Conservation (phyloP, 1,140 invertebrate species). For the Pectinophora gossypiella region DNA sequence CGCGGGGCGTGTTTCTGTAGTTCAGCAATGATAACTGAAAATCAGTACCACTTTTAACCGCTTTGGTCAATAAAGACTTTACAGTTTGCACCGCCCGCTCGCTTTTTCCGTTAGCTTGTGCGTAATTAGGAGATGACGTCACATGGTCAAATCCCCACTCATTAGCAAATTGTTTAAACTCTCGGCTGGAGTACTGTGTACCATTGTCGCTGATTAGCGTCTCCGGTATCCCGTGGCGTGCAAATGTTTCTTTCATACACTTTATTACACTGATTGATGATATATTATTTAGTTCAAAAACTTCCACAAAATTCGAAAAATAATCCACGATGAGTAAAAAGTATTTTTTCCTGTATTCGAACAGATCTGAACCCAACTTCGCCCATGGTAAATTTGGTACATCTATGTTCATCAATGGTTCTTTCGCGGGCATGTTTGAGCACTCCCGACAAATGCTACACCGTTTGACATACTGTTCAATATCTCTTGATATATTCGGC, state of each 20-base stretch:
- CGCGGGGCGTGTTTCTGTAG: constrained; percentile 4
- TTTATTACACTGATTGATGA: constrained; percentile 1
- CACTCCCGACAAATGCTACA: background rate
- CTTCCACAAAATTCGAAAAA: constrained; percentile 21
- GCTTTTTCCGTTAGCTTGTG: constrained; percentile 43
- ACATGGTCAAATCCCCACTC: constrained; percentile 46
- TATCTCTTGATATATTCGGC: constrained; percentile 34
- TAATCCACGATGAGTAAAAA: constrained; percentile 25
- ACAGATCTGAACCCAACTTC: constrained; percentile 6
- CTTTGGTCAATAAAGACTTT: constrained; percentile 39
- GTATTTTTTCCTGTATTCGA: constrained; percentile 14
- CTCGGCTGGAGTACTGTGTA: constrained; percentile 15
- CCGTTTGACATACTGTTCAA: constrained; percentile 26
- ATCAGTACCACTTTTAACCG: background rate
- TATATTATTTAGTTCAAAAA: constrained; percentile 9
- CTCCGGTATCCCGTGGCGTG: constrained; percentile 37
- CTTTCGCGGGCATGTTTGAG: constrained; percentile 27
- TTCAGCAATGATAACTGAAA: constrained; percentile 4
- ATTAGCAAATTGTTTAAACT: constrained; percentile 47
- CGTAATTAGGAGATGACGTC: constrained; percentile 50
- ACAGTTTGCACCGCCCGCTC: constrained; percentile 38
- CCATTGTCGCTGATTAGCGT: constrained; percentile 47
- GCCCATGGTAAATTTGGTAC: constrained; percentile 1
- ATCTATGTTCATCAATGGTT: constrained; percentile 28
- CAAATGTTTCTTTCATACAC: constrained; percentile 5